These are phyloP conservation scores for Hirtodrosophila cameraria DNA, from an alignment of 2,888 invertebrate genomes.

Conservation along the genomic window DNA sequence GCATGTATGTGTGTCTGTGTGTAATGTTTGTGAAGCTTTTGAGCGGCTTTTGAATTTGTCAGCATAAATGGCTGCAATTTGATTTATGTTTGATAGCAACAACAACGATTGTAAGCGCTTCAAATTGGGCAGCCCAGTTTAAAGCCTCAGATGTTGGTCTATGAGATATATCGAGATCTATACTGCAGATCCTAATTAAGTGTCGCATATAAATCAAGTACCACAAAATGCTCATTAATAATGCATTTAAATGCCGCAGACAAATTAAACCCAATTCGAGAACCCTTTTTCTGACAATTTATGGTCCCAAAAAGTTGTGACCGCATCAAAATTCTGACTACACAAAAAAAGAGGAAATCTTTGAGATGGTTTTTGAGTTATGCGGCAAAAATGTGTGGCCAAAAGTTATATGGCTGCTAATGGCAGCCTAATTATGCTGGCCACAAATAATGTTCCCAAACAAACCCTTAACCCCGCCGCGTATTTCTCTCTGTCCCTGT, in stretches of 20 bases:
- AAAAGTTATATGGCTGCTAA: constrained; percentile 59
- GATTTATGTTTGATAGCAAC: constrained; percentile 33
- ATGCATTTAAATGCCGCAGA: constrained; percentile 65
- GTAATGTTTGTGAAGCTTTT: constrained; percentile 9
- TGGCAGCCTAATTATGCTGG: constrained; percentile 74
- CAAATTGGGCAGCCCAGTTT: constrained; percentile 28
- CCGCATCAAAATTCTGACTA: constrained; percentile 16
- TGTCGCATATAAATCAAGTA: constrained; percentile 69
- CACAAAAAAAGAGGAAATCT: constrained; percentile 34
- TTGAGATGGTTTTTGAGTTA: constrained; percentile 51
- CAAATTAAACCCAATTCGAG: constrained; percentile 51
- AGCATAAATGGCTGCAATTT: constrained; percentile 38
- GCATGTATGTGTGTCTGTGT: too few species aligned
- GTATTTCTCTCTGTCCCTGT: neutral
- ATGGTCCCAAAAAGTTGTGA: constrained; percentile 43
- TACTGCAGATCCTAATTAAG: constrained; percentile 63
- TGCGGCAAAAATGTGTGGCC: constrained; percentile 26
- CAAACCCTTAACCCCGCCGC: constrained; percentile 9
- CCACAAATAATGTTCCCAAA: constrained; percentile 40
- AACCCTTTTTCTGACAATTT: constrained; percentile 58
- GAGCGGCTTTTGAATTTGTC: constrained; percentile 40
- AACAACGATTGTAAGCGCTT: neutral
- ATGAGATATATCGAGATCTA: constrained; percentile 11
- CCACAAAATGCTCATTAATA: constrained; percentile 65
- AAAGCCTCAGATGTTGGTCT: constrained; percentile 10